phyloP scores from a whole-genome alignment of 2,797 vertebrate species.

The Squalus acanthias region DNA sequence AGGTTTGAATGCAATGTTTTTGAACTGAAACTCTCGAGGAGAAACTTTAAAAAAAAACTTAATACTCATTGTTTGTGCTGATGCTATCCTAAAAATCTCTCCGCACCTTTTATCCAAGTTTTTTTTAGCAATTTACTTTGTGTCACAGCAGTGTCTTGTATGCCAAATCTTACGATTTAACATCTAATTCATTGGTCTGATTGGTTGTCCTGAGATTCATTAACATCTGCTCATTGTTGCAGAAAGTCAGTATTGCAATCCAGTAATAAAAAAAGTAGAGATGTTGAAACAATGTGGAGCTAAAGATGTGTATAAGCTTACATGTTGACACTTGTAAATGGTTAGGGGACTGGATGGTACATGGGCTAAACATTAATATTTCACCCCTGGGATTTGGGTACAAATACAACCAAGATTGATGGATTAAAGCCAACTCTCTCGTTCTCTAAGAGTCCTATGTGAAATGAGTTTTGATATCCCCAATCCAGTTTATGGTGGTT shows the following conservation, averaged over 20 bases:
- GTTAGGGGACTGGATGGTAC: not conserved
- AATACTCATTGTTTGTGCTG: not conserved
- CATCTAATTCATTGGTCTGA: not conserved
- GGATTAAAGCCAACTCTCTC: not conserved
- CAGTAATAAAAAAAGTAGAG: not conserved
- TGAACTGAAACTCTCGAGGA: not conserved
- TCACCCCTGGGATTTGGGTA: not conserved
- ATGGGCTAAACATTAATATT: not conserved
- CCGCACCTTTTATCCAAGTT: not conserved
- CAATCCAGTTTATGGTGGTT: not conserved
- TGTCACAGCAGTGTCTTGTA: not conserved
- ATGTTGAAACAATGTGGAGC: not conserved
- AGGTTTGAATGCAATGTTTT: not conserved
- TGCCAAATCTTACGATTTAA: not conserved
- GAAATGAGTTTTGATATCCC: not conserved
- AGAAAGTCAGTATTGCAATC: not conserved
- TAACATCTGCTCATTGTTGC: not conserved
- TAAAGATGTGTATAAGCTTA: not conserved
- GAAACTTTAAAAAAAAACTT: not conserved
- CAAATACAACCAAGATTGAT: not conserved
- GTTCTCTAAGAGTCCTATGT: not conserved
- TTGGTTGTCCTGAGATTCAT: not conserved
- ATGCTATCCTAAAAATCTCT: not conserved
- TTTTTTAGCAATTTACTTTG: not conserved
- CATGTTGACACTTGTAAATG: too few relatives aligned